These are phyloP conservation scores for Isaurus tuberculatus DNA, from an alignment of 92 coral and sea anemone species.

Conservation along the genomic window DNA sequence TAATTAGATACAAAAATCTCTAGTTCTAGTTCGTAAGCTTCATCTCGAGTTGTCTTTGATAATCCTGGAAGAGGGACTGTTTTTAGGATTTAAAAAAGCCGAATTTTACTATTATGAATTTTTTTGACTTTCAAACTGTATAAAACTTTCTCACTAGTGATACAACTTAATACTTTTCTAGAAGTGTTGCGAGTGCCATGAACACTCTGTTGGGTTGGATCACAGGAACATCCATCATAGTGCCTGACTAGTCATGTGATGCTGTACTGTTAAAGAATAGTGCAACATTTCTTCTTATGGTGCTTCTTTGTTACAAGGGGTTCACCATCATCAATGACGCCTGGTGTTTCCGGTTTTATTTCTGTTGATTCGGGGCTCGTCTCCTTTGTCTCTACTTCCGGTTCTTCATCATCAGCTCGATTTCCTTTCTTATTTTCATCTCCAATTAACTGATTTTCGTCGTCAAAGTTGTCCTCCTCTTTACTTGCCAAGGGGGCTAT, in stretches of 20 bases:
- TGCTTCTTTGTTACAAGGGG: slow-evolving; percentile 15
- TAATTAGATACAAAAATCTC: too few species aligned
- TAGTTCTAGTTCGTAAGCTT: too few species aligned
- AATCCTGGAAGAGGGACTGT: too few species aligned
- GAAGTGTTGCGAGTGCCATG: neutral
- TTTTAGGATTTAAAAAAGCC: too few species aligned
- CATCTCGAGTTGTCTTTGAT: too few species aligned
- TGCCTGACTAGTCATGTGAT: neutral
- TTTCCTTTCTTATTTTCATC: slow-evolving; percentile 10
- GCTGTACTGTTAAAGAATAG: neutral
- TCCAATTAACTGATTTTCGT: slow-evolving; percentile 9
- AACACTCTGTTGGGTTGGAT: neutral
- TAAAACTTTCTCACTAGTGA: too few species aligned
- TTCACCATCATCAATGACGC: slow-evolving; percentile 7
- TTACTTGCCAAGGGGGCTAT: slow-evolving; percentile 35
- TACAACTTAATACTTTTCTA: neutral
- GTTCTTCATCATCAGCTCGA: slow-evolving; percentile 4
- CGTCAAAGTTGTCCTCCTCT: slow-evolving; percentile 34
- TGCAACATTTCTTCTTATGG: slow-evolving; percentile 28
- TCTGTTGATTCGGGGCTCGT: neutral
- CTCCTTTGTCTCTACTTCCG: neutral
- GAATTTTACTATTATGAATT: too few species aligned
- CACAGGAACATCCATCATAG: neutral
- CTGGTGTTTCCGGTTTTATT: neutral
- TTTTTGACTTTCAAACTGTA: too few species aligned